Percentiles rank a stretch among this genome's conserved stretches.
Evolutionary conservation across 2,797 vertebrate genomes (phyloP).

Genomic region (Silurus aristotelis): DNA sequence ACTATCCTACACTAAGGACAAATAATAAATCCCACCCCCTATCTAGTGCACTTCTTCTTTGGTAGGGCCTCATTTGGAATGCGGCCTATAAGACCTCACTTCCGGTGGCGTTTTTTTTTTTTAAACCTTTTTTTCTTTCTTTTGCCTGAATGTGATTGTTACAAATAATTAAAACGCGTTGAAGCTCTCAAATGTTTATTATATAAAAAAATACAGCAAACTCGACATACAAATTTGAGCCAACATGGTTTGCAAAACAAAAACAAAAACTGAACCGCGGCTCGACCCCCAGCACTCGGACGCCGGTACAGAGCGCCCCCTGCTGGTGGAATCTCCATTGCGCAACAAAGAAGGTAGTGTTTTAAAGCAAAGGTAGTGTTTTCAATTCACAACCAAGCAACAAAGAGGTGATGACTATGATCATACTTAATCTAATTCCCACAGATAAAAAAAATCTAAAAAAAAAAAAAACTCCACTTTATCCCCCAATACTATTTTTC

Average conservation of each 20-base stretch:
- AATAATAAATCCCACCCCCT: not conserved
- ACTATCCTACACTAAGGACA: not conserved
- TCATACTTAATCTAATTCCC: conserved; percentile 18
- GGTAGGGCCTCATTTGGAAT: not conserved
- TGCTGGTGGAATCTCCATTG: not conserved
- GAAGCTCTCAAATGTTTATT: not conserved
- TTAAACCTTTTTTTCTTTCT: not conserved
- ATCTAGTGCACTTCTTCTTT: not conserved
- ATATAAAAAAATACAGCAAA: not conserved
- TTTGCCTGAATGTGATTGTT: not conserved
- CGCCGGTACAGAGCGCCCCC: not conserved
- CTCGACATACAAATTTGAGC: not conserved
- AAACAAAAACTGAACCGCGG: not conserved
- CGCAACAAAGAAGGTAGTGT: not conserved
- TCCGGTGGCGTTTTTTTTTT: conserved; percentile 53
- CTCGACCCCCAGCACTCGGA: not conserved
- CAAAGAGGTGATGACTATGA: not conserved
- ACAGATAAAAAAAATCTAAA: conserved; percentile 74
- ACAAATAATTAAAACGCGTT: not conserved
- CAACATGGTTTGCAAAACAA: not conserved
- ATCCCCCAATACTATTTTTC: conserved; percentile 34
- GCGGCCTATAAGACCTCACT: conserved; percentile 25
- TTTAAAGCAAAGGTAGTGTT: not conserved
- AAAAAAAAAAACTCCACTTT: conserved; percentile 55
- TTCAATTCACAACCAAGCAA: not conserved